Percentiles rank a stretch among this genome's conserved stretches.
Conservation (phyloP, 2,797 vertebrate species). For the Spinus pinus region DNA sequence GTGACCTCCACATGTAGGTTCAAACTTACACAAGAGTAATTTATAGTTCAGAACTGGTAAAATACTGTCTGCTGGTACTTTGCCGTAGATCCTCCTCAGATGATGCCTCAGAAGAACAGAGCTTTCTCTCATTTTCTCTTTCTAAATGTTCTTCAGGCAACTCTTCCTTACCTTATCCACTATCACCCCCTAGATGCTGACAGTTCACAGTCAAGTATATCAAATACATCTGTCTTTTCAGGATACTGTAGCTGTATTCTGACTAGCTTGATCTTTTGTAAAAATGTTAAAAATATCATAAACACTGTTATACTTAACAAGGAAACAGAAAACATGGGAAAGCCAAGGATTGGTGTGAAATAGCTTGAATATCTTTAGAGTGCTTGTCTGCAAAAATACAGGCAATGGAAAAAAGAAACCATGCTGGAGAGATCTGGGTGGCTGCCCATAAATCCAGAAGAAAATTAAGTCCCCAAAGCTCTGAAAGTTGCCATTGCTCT, state of each 20-base stretch:
- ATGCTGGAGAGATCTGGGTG: background rate
- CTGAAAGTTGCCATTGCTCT: background rate
- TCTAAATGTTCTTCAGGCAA: background rate
- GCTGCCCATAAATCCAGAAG: constrained; percentile 24
- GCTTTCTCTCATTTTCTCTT: background rate
- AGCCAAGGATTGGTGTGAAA: background rate
- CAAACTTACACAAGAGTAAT: background rate
- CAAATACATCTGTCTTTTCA: background rate
- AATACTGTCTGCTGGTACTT: background rate
- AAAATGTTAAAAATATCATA: background rate
- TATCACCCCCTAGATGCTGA: constrained; percentile 62
- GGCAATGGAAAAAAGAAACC: background rate
- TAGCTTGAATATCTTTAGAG: background rate
- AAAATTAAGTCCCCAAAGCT: constrained; percentile 51
- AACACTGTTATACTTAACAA: background rate
- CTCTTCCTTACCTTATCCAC: constrained; percentile 54
- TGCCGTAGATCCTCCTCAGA: background rate
- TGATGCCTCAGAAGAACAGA: background rate
- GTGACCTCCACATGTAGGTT: background rate
- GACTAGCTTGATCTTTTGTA: background rate
- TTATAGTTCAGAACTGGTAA: background rate
- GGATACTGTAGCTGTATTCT: background rate
- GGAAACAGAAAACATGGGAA: background rate
- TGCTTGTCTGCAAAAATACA: background rate
- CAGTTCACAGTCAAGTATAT: background rate